These are phyloP conservation scores for Pristionchus fissidentatus DNA, from an alignment of 2,888 invertebrate genomes.

Conservation along the genomic window DNA sequence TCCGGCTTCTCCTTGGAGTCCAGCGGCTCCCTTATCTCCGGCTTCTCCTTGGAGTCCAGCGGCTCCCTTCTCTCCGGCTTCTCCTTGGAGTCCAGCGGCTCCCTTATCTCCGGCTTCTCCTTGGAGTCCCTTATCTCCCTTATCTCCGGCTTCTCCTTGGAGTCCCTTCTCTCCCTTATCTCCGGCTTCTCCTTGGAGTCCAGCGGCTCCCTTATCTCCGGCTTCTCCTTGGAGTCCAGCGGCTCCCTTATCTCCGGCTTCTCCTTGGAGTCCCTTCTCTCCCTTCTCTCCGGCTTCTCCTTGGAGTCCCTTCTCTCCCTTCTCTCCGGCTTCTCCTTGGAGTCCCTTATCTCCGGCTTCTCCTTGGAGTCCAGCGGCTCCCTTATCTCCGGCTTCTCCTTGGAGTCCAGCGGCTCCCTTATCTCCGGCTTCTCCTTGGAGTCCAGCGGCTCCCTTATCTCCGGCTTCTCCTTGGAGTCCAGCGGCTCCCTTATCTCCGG, in stretches of 20 bases:
- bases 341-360: too few relatives aligned
- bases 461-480: neutral
- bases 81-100: neutral
- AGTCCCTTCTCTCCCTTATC: too few relatives aligned
- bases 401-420: too few relatives aligned
- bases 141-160: too few relatives aligned
- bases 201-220: too few relatives aligned
- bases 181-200: too few relatives aligned
- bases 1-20: too few relatives aligned
- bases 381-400: too few relatives aligned
- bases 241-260: neutral
- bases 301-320: neutral
- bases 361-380: too few relatives aligned
- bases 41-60: neutral
- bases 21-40: neutral
- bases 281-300: neutral
- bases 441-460: neutral
- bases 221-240: too few relatives aligned
- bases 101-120: neutral
- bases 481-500: neutral
- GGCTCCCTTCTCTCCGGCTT: neutral
- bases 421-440: neutral
- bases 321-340: neutral
- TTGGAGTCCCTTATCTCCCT: neutral
- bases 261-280: neutral